Conservation (phyloP, 1,140 invertebrate genomes). For the Conopomorpha cramerella region DNA sequence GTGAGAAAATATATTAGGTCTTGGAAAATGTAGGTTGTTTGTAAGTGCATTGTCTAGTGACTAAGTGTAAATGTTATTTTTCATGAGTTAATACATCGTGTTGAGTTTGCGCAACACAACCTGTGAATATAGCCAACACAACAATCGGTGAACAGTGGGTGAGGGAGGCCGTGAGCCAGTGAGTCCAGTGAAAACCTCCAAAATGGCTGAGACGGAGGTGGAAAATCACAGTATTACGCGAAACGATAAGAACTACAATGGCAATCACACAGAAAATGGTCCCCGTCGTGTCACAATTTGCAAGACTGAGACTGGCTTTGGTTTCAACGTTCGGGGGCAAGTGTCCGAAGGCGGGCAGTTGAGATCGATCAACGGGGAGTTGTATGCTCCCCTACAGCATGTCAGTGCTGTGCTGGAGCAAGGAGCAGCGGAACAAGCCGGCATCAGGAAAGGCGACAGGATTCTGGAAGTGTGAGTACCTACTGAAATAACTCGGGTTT, state of each 20-base stretch:
- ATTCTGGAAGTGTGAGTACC: constrained; percentile 98
- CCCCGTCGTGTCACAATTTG: constrained; percentile 92
- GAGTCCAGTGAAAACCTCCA: constrained; percentile 42
- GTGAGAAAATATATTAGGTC: too few species aligned
- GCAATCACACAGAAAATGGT: constrained; percentile 59
- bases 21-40: too few species aligned
- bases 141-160: too few species aligned
- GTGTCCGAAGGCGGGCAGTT: constrained; percentile 98
- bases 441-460: constrained; percentile 96
- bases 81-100: too few species aligned
- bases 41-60: too few species aligned
- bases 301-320: constrained; percentile 98
- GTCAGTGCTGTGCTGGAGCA: constrained; percentile 96
- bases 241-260: constrained; percentile 48
- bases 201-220: constrained; percentile 56
- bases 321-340: constrained; percentile 99
- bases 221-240: constrained; percentile 53
- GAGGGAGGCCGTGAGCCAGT: too few species aligned
- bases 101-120: too few species aligned
- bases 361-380: constrained; percentile 94
- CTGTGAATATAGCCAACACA: constrained; percentile 4
- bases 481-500: too few species aligned
- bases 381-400: constrained; percentile 98
- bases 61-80: too few species aligned
- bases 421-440: constrained; percentile 97